A percentile compares a stretch with the other conserved stretches of the same genome.
Evolutionary conservation across 1,140 invertebrate genomes (phyloP).

Genomic region (Leptoteleia sp.): DNA sequence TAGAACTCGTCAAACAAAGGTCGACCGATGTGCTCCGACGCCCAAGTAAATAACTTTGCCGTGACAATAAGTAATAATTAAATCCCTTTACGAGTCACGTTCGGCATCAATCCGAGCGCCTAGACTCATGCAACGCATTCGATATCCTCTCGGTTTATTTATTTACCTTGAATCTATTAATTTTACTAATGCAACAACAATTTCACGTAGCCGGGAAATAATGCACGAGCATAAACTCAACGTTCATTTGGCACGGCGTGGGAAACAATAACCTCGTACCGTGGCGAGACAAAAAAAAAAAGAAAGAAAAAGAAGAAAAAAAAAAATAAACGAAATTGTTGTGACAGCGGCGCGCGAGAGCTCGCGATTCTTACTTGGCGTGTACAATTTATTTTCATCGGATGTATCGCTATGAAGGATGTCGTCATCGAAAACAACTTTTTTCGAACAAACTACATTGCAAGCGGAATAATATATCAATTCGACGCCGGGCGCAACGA

Average conservation of each 20-base stretch:
- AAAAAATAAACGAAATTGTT: conserved; percentile 40
- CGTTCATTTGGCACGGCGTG: conserved; percentile 13
- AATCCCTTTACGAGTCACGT: too few relatives aligned
- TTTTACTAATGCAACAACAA: conserved; percentile 26
- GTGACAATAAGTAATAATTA: conserved; percentile 12
- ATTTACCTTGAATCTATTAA: conserved; percentile 1
- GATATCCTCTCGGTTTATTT: too few relatives aligned
- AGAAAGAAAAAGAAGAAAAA: too few relatives aligned
- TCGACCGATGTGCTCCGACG: neutral
- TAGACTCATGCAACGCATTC: too few relatives aligned
- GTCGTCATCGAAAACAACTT: conserved; percentile 53
- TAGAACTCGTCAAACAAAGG: neutral
- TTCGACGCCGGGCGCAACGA: conserved; percentile 18
- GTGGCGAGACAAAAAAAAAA: too few relatives aligned
- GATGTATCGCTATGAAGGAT: conserved; percentile 49
- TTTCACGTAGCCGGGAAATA: neutral
- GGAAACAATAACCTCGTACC: conserved; percentile 15
- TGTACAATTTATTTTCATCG: conserved; percentile 52
- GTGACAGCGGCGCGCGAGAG: conserved; percentile 30
- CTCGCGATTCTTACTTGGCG: conserved; percentile 39
- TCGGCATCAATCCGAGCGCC: too few relatives aligned
- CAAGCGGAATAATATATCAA: conserved; percentile 50
- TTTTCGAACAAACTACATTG: conserved; percentile 41
- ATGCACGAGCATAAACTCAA: conserved; percentile 9
- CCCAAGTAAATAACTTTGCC: conserved; percentile 1